phyloP scores from a whole-genome alignment of 2,888 invertebrate species.

The Villa cingulata region DNA sequence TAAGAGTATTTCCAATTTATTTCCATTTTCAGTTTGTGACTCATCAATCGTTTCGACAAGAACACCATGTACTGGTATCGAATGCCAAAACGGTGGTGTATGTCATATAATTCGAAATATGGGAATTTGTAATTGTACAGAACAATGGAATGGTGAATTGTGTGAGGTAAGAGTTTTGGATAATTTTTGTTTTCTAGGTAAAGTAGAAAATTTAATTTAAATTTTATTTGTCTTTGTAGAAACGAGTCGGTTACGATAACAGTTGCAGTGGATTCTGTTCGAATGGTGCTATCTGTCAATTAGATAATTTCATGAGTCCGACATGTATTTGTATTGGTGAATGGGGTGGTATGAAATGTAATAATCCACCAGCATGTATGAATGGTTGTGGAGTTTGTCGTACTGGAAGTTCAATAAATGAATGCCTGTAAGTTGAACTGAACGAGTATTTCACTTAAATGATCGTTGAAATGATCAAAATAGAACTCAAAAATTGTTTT shows the following conservation, averaged over 20 bases:
- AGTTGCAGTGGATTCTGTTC: constrained; percentile 45
- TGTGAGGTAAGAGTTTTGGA: constrained; percentile 36
- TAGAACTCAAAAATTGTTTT: no score
- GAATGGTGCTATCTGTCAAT: constrained; percentile 46
- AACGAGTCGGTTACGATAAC: constrained; percentile 46
- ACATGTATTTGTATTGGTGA: constrained; percentile 43
- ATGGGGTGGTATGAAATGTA: constrained; percentile 45
- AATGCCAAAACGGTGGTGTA: constrained; percentile 42
- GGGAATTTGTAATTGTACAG: constrained; percentile 42
- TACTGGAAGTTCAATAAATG: constrained; percentile 33
- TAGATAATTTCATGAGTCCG: constrained; percentile 38
- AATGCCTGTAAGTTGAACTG: constrained; percentile 26
- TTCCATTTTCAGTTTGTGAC: constrained; percentile 24
- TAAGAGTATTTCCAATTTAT: not conserved
- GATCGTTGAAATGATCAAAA: no score
- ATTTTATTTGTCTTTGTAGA: constrained; percentile 15
- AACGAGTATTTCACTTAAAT: no score
- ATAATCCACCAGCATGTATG: constrained; percentile 34
- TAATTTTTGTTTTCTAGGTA: not conserved
- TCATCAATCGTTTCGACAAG: constrained; percentile 23
- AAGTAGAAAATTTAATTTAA: not conserved
- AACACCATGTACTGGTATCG: constrained; percentile 32
- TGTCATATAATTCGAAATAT: constrained; percentile 38
- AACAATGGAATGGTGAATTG: constrained; percentile 41
- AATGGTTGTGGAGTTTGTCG: constrained; percentile 31